Evolutionary conservation across 2,113 vertebrate species (phyloP).

Genomic region (Varanus salvator): DNA sequence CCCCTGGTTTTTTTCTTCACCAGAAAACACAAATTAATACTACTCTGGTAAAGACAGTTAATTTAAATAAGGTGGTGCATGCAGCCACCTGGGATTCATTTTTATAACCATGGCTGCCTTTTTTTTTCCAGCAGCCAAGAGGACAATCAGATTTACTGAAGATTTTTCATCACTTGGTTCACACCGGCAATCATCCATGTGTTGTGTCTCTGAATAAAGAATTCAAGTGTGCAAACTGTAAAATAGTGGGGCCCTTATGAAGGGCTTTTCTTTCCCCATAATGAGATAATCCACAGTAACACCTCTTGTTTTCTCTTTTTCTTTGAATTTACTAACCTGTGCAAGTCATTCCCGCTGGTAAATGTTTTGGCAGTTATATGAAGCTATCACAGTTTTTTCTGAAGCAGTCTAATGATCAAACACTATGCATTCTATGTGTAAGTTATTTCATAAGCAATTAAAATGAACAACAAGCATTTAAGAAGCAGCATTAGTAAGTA

Average conservation of each 20-base stretch:
- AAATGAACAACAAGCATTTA: conserved; percentile 1
- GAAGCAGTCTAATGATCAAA: not conserved
- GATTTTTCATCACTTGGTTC: not conserved
- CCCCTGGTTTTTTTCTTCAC: not conserved
- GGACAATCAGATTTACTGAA: not conserved
- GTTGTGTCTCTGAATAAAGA: not conserved
- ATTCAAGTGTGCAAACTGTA: not conserved
- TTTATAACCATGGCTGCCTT: not conserved
- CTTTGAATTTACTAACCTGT: not conserved
- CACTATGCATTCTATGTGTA: not conserved
- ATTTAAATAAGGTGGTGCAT: not conserved
- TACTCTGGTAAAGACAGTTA: not conserved
- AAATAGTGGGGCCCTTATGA: not conserved
- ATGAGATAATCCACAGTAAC: not conserved
- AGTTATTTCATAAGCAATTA: conserved; percentile 2
- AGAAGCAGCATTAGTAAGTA: not conserved
- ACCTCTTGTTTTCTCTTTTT: not conserved
- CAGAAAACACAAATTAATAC: not conserved
- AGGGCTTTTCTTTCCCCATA: not conserved
- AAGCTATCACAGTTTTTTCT: not conserved
- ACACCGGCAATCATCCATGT: not conserved
- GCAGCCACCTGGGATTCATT: not conserved
- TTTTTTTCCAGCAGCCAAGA: not conserved
- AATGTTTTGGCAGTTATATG: not conserved
- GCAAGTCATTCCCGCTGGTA: not conserved